Evolutionary conservation across 37 sponge, comb jelly and placozoan species (phyloP), one percentile per base, ranked within the genome.

Genomic region (Diacarnus erythraeanus): DNA sequence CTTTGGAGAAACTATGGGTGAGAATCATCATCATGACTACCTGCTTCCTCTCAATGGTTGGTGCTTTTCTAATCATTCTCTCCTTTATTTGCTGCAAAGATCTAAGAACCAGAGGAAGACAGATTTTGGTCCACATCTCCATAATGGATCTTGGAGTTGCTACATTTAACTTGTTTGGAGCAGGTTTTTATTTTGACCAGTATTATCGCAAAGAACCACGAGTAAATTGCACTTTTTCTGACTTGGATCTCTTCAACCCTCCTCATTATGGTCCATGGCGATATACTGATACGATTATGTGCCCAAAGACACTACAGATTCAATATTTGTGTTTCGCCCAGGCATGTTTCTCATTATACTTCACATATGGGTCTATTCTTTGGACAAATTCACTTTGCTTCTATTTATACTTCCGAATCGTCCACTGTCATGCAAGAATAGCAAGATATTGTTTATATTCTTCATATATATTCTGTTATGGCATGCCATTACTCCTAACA

Each of bases 51-150:
- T 92, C 92, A 17, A 57, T 79, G 31, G 2, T 84, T 22, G 92
- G 92, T 1, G 74, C 92, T 0, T 0, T 92, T n/a, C 66, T 84
- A 0, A 87, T 87, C 44, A 84, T 87, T 38, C 37, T 84, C 22
- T 84, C 92, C 37, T 92, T 79, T 77, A 44, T 80, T 5, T 87
- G 75, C 38, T 75, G 80, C 64, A 84, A 69, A 22, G 61, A 76
- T 18, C 40, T 92, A 4, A 77, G 92, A 3, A 84, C 71, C 26
- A 67, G 56, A 26, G 89, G 74, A 5, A 59, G 92, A 38, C 79
- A 84, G 30, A 87, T 92, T 17, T 76, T 92, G 25, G 59, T 92
- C 5, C 85, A 92, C 64, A 72, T 92, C 8, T 87, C 92, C 22
- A 37, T 87, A 25, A 88, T 88, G 85, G 92, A 92, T 30, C 33